Conservation (phyloP, 2,888 invertebrate species). For the Callinectes sapidus region DNA sequence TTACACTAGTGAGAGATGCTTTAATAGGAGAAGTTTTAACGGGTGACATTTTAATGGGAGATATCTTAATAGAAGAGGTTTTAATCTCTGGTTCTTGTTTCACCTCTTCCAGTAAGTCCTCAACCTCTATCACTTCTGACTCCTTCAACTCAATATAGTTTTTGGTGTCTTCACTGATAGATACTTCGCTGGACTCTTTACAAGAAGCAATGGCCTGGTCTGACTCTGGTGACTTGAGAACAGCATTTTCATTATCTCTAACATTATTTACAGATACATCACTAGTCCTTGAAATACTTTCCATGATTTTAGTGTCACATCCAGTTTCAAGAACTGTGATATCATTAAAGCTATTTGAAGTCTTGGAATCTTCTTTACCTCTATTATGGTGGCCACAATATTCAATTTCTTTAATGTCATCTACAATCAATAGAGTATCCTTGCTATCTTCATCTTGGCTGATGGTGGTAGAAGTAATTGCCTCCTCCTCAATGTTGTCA, state of each 20-base stretch:
- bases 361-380: neutral
- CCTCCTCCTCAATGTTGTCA: neutral
- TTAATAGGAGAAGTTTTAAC: too few species aligned
- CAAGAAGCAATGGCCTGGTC: conserved; percentile 55
- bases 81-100: conserved; percentile 33
- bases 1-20: too few species aligned
- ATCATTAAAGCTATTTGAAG: neutral
- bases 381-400: neutral
- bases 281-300: neutral
- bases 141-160: conserved; percentile 22
- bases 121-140: conserved; percentile 39
- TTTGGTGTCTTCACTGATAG: conserved; percentile 54
- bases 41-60: too few species aligned
- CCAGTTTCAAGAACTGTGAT: neutral
- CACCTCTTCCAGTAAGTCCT: conserved; percentile 32
- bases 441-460: neutral
- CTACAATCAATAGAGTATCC: neutral
- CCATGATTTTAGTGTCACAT: neutral
- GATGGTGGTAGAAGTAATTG: neutral
- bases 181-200: conserved; percentile 55
- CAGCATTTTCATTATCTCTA: conserved; percentile 12
- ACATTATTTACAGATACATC: neutral
- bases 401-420: conserved; percentile 21
- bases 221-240: conserved; percentile 52
- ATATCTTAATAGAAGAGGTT: neutral